Percentiles rank a stretch among this genome's conserved stretches.
These are phyloP conservation scores for Oreortyx pictus DNA, from an alignment of 2,797 vertebrate genomes.

Conservation along the genomic window DNA sequence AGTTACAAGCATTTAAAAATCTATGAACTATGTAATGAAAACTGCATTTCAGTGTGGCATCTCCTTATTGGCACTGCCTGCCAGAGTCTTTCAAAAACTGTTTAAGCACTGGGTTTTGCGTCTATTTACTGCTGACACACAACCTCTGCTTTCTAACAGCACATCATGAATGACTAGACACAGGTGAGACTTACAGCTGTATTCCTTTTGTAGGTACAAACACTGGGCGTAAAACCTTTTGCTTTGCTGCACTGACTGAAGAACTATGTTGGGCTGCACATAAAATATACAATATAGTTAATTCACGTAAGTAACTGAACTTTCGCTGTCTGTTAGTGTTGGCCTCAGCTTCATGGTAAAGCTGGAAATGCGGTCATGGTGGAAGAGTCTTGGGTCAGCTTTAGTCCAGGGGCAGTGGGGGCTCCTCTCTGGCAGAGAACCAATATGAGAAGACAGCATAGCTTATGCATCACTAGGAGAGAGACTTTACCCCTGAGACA, in stretches of 20 bases:
- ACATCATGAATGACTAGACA: neutral
- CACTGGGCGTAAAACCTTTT: no score
- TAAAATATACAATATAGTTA: no score
- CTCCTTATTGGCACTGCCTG: slow-evolving; percentile 25
- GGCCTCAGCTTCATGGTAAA: no score
- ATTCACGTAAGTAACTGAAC: no score
- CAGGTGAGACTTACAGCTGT: neutral
- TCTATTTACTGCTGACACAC: neutral
- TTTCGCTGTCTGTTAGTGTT: no score
- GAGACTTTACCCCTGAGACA: neutral
- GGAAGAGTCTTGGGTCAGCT: neutral
- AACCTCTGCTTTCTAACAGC: neutral
- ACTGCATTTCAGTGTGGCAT: slow-evolving; percentile 33
- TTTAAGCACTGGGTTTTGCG: slow-evolving; percentile 7
- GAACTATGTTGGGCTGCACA: no score
- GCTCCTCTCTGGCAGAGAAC: neutral
- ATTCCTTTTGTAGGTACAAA: neutral
- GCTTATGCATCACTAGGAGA: rapidly evolving
- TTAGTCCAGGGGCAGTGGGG: no score
- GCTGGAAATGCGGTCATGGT: no score
- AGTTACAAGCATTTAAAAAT: slow-evolving; percentile 39
- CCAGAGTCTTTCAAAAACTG: neutral
- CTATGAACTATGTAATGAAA: slow-evolving; percentile 46
- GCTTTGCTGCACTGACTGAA: no score
- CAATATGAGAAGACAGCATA: rapidly evolving